Percentiles rank a stretch among this genome's conserved stretches.
These are phyloP conservation scores for Epicampocera succincta DNA, from an alignment of 2,888 invertebrate species.

Conservation along the genomic window DNA sequence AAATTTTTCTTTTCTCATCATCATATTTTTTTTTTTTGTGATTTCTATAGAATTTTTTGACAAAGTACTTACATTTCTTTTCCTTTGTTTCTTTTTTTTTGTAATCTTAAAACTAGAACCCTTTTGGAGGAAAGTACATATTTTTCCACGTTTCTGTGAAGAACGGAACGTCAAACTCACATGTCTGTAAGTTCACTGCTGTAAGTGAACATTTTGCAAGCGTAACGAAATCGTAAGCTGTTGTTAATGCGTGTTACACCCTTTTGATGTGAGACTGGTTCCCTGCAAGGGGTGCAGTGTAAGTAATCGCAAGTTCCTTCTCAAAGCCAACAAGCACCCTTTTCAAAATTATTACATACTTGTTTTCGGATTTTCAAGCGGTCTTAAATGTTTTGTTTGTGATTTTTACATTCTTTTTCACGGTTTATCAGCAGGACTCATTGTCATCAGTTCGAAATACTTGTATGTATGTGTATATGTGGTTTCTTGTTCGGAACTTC, in stretches of 20 bases:
- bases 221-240: conserved; percentile 59
- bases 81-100: neutral
- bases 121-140: conserved; percentile 13
- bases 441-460: conserved; percentile 48
- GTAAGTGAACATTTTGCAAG: conserved; percentile 36
- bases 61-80: conserved; percentile 12
- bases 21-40: conserved; percentile 4
- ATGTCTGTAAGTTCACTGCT: neutral
- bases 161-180: conserved; percentile 5
- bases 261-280: conserved; percentile 44
- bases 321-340: conserved; percentile 35
- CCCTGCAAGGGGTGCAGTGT: conserved; percentile 8
- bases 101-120: conserved; percentile 19
- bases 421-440: conserved; percentile 53
- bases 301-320: conserved; percentile 6
- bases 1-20: conserved; percentile 37
- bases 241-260: conserved; percentile 56
- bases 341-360: conserved; percentile 10
- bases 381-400: conserved; percentile 26
- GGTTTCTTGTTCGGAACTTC: conserved; percentile 19
- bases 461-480: neutral
- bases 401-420: conserved; percentile 39
- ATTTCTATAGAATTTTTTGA: conserved; percentile 41
- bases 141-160: conserved; percentile 20
- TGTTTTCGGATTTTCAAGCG: conserved; percentile 25